Conservation (phyloP, 30 jellyfish, hydroid and myxozoan species). For the Morbakka virulenta region DNA sequence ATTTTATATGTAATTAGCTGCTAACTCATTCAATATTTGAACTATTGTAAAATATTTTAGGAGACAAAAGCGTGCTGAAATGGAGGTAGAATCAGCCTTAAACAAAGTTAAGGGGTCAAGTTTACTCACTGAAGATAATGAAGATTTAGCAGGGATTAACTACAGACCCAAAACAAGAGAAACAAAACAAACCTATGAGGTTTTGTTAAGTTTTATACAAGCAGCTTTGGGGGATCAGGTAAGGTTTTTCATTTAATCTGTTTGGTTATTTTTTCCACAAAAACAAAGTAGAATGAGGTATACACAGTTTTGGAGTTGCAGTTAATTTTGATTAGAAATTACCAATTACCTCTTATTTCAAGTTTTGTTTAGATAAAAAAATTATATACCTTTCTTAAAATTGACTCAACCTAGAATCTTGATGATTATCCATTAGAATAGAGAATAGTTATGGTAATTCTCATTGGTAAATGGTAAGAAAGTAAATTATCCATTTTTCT, state of each 20-base stretch:
- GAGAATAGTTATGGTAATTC: too few species aligned
- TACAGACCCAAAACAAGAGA: conserved; percentile 98
- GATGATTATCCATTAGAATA: too few species aligned
- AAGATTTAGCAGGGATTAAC: conserved; percentile 87
- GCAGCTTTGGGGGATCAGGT: conserved; percentile 99
- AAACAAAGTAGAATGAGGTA: too few species aligned
- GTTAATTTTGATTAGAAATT: too few species aligned
- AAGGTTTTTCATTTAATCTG: neutral
- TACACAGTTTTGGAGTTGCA: too few species aligned
- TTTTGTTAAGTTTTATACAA: conserved; percentile 87
- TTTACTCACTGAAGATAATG: conserved; percentile 77
- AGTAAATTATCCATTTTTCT: too few species aligned
- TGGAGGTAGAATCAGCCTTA: conserved; percentile 49
- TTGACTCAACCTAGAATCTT: too few species aligned
- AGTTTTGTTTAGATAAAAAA: too few species aligned
- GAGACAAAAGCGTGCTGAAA: conserved; percentile 60
- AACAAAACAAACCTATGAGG: conserved; percentile 93
- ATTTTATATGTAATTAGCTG: too few species aligned
- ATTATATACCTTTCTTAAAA: too few species aligned
- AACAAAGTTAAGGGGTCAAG: conserved; percentile 72
- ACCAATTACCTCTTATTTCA: too few species aligned
- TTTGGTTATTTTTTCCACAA: neutral
- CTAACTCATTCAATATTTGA: neutral
- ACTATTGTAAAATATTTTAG: conserved; percentile 30
- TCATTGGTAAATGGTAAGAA: too few species aligned